Evolutionary conservation across 2,888 invertebrate genomes (phyloP), one percentile per base, ranked within the genome.

Genomic region (Neoitamus cyanurus): DNA sequence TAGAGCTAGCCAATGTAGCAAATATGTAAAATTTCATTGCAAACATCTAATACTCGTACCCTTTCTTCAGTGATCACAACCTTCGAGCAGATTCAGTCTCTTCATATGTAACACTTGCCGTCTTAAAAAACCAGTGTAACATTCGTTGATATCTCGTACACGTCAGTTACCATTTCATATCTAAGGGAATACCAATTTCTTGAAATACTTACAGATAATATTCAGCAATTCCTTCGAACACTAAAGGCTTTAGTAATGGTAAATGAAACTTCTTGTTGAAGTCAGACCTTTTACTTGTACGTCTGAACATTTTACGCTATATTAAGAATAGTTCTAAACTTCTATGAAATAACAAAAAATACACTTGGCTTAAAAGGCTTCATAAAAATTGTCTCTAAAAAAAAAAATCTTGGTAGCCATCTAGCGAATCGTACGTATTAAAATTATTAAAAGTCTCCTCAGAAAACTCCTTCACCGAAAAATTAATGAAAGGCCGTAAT

Each of bases 341-440:
- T 25, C 36, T 37, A 75, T 15, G 37, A 42, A 34, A 73, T 73
- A 36, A 58, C 58, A 58, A 58, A 58, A 37, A 42, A 78, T 78
- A 78, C 78, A 58, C 30, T 46, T 58, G 78, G 15, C 48, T 78
- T 78, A 58, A 78, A 78, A 48, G 78, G 48, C 34, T 78, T 48
- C 58, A 58, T 78, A 78, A 78, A 78, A 78, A 58, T 78, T 78
- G 78, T 78, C 78, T 78, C 48, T 69, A 82, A 69, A 80, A 82
- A 82, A 37, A 20, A 34, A 73, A n/a, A n/a, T 70, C 37, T 68
- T 82, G 4, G 31, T 80, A 78, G 13, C 37, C 31, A 80, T 30
- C 42, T 20, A 80, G 25, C 31, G 30, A 80, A 80, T 58, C 30
- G 31, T 72, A 70, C 42, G 15, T 28, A 46, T 11, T 77, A 58